Evolutionary conservation across 2,113 vertebrate species (phyloP).

Genomic region (Malaclemys terrapin): DNA sequence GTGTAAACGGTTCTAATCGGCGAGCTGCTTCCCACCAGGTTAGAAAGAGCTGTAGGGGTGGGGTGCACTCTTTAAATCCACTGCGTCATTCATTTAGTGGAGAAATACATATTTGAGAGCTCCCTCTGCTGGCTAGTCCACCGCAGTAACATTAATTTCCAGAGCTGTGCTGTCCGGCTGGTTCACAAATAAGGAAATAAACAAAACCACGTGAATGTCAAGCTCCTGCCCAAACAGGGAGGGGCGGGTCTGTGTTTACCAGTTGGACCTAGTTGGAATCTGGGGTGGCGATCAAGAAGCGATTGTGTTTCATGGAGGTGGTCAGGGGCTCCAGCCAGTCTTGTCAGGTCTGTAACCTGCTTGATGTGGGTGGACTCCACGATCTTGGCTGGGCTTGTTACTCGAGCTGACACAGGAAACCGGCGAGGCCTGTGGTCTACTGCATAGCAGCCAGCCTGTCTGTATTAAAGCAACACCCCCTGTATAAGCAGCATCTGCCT

Average conservation of each 20-base stretch:
- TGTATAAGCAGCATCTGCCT: background rate
- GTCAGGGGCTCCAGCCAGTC: too few relatives aligned
- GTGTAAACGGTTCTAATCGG: too few relatives aligned
- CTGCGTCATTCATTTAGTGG: background rate
- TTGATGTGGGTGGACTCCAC: background rate
- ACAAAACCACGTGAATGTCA: background rate
- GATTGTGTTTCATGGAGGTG: background rate
- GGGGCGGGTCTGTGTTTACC: background rate
- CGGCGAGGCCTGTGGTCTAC: background rate
- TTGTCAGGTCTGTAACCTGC: background rate
- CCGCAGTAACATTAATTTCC: too few relatives aligned
- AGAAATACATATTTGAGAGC: background rate
- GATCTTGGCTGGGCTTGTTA: background rate
- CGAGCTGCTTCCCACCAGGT: too few relatives aligned
- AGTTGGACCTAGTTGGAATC: background rate
- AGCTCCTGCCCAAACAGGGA: background rate
- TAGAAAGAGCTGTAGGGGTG: background rate
- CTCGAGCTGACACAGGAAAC: background rate
- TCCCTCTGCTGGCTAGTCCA: slow-evolving; percentile 18
- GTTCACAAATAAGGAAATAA: background rate
- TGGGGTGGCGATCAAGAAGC: background rate
- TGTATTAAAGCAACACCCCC: fast-evolving
- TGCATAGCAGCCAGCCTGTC: fast-evolving
- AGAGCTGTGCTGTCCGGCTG: fast-evolving
- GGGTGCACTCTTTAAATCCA: background rate